phyloP scores from a whole-genome alignment of 2,888 invertebrate genomes.

The Hydrotaea diabolus region DNA sequence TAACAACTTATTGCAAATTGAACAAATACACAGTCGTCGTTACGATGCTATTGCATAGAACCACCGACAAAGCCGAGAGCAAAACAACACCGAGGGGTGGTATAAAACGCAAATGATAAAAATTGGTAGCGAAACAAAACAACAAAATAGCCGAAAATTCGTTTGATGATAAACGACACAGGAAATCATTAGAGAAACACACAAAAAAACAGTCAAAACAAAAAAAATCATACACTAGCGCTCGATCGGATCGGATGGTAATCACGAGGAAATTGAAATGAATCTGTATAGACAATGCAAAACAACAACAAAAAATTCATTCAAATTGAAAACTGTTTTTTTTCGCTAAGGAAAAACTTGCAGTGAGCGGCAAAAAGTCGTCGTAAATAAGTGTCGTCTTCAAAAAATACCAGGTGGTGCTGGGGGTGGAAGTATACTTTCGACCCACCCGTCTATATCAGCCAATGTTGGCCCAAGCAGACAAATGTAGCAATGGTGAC shows the following conservation, averaged over 20 bases:
- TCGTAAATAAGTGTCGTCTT: no score
- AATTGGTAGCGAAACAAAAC: background rate
- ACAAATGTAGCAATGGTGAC: background rate
- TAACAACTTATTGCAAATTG: conserved; percentile 34
- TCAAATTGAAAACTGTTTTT: conserved; percentile 38
- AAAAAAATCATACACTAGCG: background rate
- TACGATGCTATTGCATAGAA: no score
- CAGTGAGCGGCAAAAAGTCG: background rate
- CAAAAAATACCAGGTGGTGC: background rate
- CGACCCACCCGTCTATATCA: background rate
- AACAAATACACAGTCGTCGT: background rate
- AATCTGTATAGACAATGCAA: conserved; percentile 30
- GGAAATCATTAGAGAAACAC: conserved; percentile 3
- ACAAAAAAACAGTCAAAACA: background rate
- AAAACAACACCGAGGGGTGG: no score
- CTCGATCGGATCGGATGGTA: background rate
- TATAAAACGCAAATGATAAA: conserved; percentile 19
- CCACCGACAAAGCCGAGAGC: conserved; percentile 11
- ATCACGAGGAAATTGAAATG: conserved; percentile 58
- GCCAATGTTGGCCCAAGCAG: background rate
- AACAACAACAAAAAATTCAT: conserved; percentile 39
- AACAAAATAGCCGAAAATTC: background rate
- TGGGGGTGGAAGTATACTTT: background rate
- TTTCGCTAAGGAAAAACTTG: background rate
- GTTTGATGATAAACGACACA: conserved; percentile 36